phyloP scores from a whole-genome alignment of 1,140 invertebrate species.

The Coboldia fuscipes region DNA sequence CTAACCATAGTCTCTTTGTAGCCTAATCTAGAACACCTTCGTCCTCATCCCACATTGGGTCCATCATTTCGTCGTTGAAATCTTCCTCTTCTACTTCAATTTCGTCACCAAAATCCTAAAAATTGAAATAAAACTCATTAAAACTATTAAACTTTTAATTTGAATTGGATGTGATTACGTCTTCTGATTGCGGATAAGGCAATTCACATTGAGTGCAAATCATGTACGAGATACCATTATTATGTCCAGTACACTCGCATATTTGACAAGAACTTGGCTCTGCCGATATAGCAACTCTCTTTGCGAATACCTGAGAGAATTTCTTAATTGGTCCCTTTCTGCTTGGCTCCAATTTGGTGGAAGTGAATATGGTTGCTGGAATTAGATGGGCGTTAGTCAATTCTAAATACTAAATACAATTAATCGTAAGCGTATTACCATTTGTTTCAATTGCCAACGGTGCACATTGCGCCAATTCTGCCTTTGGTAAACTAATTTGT shows the following conservation, averaged over 20 bases:
- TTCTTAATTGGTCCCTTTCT: conserved; percentile 31
- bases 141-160: too few relatives aligned
- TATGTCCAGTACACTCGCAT: conserved; percentile 48
- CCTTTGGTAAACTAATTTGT: conserved; percentile 51
- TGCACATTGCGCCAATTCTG: conserved; percentile 51
- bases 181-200: conserved; percentile 1
- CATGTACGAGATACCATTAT: conserved; percentile 38
- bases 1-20: too few relatives aligned
- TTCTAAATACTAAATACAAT: too few relatives aligned
- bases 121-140: too few relatives aligned
- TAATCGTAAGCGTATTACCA: too few relatives aligned
- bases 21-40: too few relatives aligned
- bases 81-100: too few relatives aligned
- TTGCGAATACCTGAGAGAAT: conserved; percentile 43
- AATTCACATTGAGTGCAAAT: conserved; percentile 9
- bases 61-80: too few relatives aligned
- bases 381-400: too few relatives aligned
- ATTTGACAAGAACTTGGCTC: conserved; percentile 36
- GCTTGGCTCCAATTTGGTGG: conserved; percentile 32
- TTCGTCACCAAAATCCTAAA: too few relatives aligned
- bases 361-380: conserved; percentile 39
- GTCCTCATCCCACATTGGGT: too few relatives aligned
- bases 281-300: conserved; percentile 38
- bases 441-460: conserved; percentile 64
- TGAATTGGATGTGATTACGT: too few relatives aligned